Evolutionary conservation across 2,113 vertebrate genomes (phyloP).

Genomic region (Bungarus multicinctus): DNA sequence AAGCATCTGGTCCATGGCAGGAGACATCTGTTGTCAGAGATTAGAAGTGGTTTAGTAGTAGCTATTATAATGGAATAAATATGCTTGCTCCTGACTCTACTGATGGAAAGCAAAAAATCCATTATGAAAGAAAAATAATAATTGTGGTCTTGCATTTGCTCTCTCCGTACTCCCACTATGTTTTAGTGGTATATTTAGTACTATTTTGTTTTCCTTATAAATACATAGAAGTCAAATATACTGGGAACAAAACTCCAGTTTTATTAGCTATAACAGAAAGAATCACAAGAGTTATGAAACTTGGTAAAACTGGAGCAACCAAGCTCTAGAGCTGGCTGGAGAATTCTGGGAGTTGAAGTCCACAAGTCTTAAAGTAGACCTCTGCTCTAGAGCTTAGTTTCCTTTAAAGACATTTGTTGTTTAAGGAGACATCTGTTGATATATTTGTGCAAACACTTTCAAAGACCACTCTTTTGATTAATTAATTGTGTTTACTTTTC

Average conservation of each 20-base stretch:
- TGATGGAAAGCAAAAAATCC: constrained; percentile 33
- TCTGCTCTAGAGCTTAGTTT: background rate
- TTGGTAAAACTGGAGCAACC: background rate
- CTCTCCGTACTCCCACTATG: background rate
- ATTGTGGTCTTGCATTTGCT: background rate
- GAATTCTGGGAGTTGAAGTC: too few species aligned
- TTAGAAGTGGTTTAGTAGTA: constrained; percentile 50
- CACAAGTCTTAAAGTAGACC: too few species aligned
- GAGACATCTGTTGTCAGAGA: constrained; percentile 65
- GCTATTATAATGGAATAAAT: constrained; percentile 56
- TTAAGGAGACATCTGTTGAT: background rate
- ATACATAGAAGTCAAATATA: background rate
- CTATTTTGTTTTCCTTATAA: constrained; percentile 38
- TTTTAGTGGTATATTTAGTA: background rate
- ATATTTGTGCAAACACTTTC: background rate
- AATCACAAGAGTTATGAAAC: background rate
- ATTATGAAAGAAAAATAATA: background rate
- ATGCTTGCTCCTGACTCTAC: constrained; percentile 34
- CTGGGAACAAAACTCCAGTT: background rate
- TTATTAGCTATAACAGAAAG: background rate
- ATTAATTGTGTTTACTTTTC: background rate
- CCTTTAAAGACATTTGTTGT: background rate
- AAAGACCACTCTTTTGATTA: background rate
- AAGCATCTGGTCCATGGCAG: constrained; percentile 62
- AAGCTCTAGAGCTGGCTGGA: background rate